Evolutionary conservation across 2,797 vertebrate genomes (phyloP).

Genomic region (Podarcis siculus): DNA sequence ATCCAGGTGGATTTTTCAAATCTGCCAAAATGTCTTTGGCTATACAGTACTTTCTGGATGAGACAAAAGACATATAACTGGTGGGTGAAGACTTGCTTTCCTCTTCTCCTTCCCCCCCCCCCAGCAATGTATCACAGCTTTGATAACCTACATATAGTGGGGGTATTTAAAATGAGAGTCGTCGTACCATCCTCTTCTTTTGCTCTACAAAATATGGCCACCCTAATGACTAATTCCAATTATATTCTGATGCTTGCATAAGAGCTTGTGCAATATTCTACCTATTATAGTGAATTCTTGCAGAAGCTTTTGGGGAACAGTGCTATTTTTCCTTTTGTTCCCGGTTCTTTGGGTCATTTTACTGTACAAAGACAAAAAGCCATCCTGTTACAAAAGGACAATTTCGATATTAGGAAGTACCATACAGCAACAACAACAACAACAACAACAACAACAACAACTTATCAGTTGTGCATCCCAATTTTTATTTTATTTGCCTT

Average conservation of each 20-base stretch:
- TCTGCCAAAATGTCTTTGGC: too few species aligned
- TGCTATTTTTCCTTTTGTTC: not conserved
- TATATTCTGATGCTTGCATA: not conserved
- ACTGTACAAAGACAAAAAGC: not conserved
- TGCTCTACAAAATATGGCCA: not conserved
- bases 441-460: not conserved
- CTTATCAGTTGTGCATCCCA: too few species aligned
- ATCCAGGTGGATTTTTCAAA: too few species aligned
- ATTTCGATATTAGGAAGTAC: not conserved
- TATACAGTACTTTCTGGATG: too few species aligned
- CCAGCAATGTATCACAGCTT: not conserved
- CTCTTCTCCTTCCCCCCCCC: too few species aligned
- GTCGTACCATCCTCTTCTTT: not conserved
- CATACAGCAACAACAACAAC: not conserved
- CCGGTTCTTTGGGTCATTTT: not conserved
- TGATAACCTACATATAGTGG: too few species aligned
- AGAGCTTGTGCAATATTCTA: not conserved
- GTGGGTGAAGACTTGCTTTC: too few species aligned
- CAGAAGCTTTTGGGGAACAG: not conserved
- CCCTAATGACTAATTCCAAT: not conserved
- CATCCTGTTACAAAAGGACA: not conserved
- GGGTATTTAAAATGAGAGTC: not conserved
- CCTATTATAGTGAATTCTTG: not conserved
- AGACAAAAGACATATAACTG: too few species aligned
- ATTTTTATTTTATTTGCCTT: not conserved